A percentile compares a stretch with the other conserved stretches of the same genome.
phyloP scores from a whole-genome alignment of 2,888 invertebrate species.

The Epinotia demarniana region DNA sequence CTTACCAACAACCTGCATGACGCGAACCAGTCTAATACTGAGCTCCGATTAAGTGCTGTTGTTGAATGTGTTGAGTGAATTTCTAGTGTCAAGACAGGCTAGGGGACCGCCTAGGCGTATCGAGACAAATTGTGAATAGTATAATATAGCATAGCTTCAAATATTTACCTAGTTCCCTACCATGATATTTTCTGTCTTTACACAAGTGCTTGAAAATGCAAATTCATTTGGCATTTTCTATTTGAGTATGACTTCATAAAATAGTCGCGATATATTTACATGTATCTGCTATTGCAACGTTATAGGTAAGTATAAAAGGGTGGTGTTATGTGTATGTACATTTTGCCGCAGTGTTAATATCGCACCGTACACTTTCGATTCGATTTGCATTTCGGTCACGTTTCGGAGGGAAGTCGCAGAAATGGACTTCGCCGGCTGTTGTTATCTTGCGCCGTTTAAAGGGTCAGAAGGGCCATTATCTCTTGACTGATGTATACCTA shows the following conservation, averaged over 20 bases:
- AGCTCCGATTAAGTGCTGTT: no score
- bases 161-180: slow-evolving; percentile 31
- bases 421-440: slow-evolving; percentile 55
- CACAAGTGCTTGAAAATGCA: background rate
- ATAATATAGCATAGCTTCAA: slow-evolving; percentile 23
- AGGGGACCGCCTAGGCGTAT: background rate
- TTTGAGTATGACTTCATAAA: slow-evolving; percentile 11
- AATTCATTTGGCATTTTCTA: background rate
- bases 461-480: slow-evolving; percentile 40
- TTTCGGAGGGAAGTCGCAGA: slow-evolving; percentile 58
- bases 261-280: slow-evolving; percentile 11
- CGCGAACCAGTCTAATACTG: background rate
- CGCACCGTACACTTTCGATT: slow-evolving; percentile 46
- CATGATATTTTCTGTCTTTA: background rate
- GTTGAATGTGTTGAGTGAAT: background rate
- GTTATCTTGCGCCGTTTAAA: slow-evolving; percentile 42
- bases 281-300: background rate
- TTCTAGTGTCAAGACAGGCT: background rate
- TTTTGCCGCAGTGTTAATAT: slow-evolving; percentile 33
- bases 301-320: slow-evolving; percentile 8
- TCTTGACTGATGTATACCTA: slow-evolving; percentile 23
- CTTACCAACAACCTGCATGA: slow-evolving; percentile 1
- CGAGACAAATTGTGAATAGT: background rate
- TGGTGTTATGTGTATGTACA: slow-evolving; percentile 3
- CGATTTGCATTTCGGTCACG: slow-evolving; percentile 67